Conservation (phyloP, 2,888 invertebrate genomes). For the Troilus luridus region DNA sequence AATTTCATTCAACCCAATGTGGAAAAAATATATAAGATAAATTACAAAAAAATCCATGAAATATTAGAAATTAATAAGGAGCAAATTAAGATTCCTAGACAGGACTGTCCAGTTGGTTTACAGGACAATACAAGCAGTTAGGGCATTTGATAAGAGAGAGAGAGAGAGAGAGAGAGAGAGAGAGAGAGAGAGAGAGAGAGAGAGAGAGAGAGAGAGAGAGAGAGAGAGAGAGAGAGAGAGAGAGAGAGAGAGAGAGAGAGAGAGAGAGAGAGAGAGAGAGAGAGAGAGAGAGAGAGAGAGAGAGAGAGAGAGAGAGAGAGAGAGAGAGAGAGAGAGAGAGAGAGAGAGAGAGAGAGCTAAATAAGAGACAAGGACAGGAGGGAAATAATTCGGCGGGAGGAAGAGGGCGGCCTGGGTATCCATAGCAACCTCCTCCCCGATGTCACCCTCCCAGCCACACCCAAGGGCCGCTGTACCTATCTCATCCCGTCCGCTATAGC, state of each 20-base stretch:
- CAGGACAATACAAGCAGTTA: no score
- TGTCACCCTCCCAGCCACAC: slow-evolving; percentile 34
- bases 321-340: background rate
- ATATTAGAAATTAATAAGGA: no score
- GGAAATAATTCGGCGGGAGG: background rate
- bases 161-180: background rate
- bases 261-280: background rate
- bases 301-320: background rate
- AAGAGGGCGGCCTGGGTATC: background rate
- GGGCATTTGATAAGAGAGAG: background rate
- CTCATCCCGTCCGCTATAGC: background rate
- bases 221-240: background rate
- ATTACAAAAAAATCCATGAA: no score
- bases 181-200: background rate
- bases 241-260: background rate
- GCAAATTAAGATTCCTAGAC: no score
- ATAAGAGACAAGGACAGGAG: background rate
- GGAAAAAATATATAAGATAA: no score
- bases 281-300: background rate
- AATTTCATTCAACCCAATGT: no score
- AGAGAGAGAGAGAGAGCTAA: background rate
- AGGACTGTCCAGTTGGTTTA: no score
- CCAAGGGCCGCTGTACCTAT: background rate
- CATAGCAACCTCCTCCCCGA: slow-evolving; percentile 20
- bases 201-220: background rate